phyloP scores from a whole-genome alignment of 2,113 vertebrate species.

The Pao palembangensis region DNA sequence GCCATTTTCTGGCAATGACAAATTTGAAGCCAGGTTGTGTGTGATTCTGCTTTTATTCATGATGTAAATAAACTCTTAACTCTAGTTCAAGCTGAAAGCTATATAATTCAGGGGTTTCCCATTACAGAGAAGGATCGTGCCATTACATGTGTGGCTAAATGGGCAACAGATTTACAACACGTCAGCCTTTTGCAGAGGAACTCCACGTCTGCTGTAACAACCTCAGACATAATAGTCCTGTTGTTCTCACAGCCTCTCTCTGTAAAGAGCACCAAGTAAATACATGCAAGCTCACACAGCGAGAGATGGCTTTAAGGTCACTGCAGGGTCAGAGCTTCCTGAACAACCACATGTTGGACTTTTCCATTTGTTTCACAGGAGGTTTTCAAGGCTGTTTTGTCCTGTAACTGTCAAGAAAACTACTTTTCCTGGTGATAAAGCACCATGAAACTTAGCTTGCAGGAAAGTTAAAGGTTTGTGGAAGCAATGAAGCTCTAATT shows the following conservation, averaged over 20 bases:
- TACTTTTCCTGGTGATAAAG: too few species aligned
- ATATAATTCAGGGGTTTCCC: slow-evolving; percentile 2
- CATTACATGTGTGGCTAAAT: slow-evolving; percentile 18
- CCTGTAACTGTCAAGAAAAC: too few species aligned
- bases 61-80: not conserved
- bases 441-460: too few species aligned
- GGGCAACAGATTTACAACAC: slow-evolving; percentile 56
- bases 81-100: not conserved
- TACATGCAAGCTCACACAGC: slow-evolving; percentile 19
- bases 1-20: slow-evolving; percentile 41
- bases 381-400: too few species aligned
- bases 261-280: slow-evolving; percentile 2
- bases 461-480: not conserved
- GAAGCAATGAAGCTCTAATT: slow-evolving; percentile 16
- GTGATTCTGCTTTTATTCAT: not conserved
- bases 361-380: too few species aligned
- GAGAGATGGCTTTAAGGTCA: slow-evolving; percentile 13
- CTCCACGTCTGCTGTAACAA: slow-evolving; percentile 49
- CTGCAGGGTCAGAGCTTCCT: not conserved
- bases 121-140: slow-evolving; percentile 27
- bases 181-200: slow-evolving; percentile 39
- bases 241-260: slow-evolving; percentile 41
- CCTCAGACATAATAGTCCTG: slow-evolving; percentile 32
- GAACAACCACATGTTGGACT: too few species aligned
- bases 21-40: slow-evolving; percentile 11